These are phyloP conservation scores for Pterostichus niger DNA, from an alignment of 2,888 invertebrate genomes.

Conservation along the genomic window DNA sequence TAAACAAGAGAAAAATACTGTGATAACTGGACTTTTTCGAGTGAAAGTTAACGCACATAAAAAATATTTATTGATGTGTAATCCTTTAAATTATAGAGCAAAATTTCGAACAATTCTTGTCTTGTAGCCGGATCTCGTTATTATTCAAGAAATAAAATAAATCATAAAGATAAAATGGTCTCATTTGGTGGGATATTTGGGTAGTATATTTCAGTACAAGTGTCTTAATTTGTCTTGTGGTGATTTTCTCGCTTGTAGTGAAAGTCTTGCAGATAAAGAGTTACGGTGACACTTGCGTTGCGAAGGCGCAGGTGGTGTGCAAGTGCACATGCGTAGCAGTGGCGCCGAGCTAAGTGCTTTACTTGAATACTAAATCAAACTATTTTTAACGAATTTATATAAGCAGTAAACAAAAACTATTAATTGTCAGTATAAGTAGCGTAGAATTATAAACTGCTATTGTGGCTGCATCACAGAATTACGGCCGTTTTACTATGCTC, in stretches of 20 bases:
- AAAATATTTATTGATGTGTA: conserved; percentile 43
- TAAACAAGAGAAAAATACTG: conserved; percentile 29
- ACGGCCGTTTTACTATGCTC: conserved; percentile 58
- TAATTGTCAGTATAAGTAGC: conserved; percentile 53
- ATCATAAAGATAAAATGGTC: conserved; percentile 41
- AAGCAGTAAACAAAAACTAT: conserved; percentile 45
- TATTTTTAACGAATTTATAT: conserved; percentile 45
- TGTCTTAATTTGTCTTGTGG: conserved; percentile 26
- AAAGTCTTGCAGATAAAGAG: conserved; percentile 18
- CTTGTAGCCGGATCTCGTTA: background rate
- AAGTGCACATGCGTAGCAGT: conserved; percentile 24
- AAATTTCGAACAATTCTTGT: conserved; percentile 23
- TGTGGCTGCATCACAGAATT: conserved; percentile 56
- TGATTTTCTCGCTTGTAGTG: background rate
- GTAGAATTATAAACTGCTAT: conserved; percentile 53
- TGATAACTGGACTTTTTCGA: conserved; percentile 30
- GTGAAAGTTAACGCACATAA: conserved; percentile 38
- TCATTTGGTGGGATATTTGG: conserved; percentile 9
- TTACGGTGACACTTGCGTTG: background rate
- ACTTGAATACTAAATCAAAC: conserved; percentile 42
- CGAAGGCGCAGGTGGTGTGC: background rate
- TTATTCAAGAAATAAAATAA: conserved; percentile 36
- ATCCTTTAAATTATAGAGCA: conserved; percentile 53
- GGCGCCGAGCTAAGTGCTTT: conserved; percentile 42
- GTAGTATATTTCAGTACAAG: conserved; percentile 23